phyloP scores from a whole-genome alignment of 2,888 invertebrate genomes.

The Limnephilus marmoratus region DNA sequence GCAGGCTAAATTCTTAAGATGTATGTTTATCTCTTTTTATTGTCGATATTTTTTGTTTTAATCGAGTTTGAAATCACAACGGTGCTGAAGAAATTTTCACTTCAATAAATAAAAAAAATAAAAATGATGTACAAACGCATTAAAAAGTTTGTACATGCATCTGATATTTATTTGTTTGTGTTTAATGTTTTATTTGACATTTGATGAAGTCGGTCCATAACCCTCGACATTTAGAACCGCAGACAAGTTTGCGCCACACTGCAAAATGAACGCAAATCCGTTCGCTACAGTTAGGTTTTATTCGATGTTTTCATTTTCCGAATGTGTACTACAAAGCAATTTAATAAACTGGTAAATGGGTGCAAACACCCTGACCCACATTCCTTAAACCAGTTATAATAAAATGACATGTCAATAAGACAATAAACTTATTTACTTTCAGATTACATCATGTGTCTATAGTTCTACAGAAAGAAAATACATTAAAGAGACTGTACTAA shows the following conservation, averaged over 20 bases:
- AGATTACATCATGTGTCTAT: neutral
- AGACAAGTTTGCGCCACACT: neutral
- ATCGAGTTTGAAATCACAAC: no score
- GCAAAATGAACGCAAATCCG: neutral
- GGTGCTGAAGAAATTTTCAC: no score
- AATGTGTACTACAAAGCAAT: neutral
- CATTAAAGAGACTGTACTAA: neutral
- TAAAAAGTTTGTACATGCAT: no score
- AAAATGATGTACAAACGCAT: no score
- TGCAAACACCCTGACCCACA: slow-evolving; percentile 23
- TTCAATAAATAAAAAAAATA: no score
- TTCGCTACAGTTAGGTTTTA: neutral
- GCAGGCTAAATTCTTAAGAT: no score
- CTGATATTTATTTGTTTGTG: neutral
- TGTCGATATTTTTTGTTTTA: no score
- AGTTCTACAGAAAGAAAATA: neutral
- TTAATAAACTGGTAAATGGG: slow-evolving; percentile 22
- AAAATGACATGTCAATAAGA: slow-evolving; percentile 12
- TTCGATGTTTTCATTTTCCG: neutral
- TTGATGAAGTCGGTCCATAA: neutral
- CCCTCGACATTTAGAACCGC: neutral
- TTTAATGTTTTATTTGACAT: neutral
- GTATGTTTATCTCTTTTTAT: no score
- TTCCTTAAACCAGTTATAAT: slow-evolving; percentile 28
- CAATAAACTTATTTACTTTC: neutral